Evolutionary conservation across 2,888 invertebrate species (phyloP).

Genomic region (Malthinus flaveolus): DNA sequence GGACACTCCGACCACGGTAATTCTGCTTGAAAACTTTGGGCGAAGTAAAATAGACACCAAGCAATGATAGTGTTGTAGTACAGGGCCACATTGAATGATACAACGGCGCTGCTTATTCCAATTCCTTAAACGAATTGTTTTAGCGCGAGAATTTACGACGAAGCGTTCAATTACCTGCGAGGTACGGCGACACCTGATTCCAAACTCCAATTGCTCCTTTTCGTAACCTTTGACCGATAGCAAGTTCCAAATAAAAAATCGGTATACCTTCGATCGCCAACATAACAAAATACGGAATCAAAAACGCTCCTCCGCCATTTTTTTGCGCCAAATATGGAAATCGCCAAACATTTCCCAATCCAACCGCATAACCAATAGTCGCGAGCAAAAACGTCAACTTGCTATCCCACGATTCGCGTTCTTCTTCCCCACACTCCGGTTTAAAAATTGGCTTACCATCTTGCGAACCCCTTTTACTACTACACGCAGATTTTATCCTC

Average conservation of each 20-base stretch:
- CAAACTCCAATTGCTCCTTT: conserved; percentile 95
- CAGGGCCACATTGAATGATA: conserved; percentile 93
- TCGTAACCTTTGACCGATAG: conserved; percentile 89
- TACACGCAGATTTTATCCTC: conserved; percentile 53
- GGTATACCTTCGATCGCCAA: conserved; percentile 92
- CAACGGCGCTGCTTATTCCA: conserved; percentile 92
- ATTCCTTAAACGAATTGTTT: conserved; percentile 62
- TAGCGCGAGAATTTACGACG: background rate
- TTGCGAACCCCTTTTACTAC: conserved; percentile 63
- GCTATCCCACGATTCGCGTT: conserved; percentile 91
- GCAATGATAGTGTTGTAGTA: conserved; percentile 98
- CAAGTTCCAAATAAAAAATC: conserved; percentile 93
- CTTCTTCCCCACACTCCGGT: conserved; percentile 71
- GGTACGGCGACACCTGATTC: conserved; percentile 89
- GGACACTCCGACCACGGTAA: conserved; percentile 93
- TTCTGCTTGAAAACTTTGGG: conserved; percentile 89
- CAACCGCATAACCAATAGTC: conserved; percentile 88
- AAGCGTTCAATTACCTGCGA: conserved; percentile 59
- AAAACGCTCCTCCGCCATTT: conserved; percentile 94
- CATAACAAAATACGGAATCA: conserved; percentile 97
- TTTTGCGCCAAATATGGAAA: conserved; percentile 95
- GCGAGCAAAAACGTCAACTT: conserved; percentile 90
- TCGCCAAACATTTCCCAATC: conserved; percentile 93
- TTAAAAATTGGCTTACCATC: conserved; percentile 68
- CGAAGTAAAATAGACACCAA: conserved; percentile 95